Evolutionary conservation across 2,113 vertebrate genomes (phyloP).

Genomic region (Neogobius melanostomus): DNA sequence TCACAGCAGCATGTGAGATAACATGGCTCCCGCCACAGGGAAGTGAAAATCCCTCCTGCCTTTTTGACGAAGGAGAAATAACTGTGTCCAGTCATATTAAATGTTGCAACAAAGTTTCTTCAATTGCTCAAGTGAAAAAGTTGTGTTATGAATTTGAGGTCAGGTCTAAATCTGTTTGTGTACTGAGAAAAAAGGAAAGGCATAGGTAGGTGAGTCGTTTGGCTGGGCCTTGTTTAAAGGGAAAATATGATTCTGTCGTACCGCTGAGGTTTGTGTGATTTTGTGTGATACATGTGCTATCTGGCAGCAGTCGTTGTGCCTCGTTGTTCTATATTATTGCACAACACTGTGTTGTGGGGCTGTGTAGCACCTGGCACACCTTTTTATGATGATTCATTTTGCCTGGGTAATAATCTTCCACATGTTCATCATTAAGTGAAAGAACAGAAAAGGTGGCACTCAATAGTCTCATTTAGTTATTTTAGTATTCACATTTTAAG

Average conservation of each 20-base stretch:
- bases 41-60: slow-evolving; percentile 6
- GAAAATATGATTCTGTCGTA: neutral
- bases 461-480: neutral
- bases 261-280: slow-evolving; percentile 8
- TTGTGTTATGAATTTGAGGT: neutral
- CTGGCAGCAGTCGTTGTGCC: slow-evolving; percentile 25
- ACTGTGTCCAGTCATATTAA: too few species aligned
- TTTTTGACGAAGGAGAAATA: neutral
- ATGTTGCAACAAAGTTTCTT: too few species aligned
- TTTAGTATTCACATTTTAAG: too few species aligned
- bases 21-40: slow-evolving; percentile 35
- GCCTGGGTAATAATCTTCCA: neutral
- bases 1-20: slow-evolving; percentile 66
- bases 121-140: too few species aligned
- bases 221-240: slow-evolving; percentile 29
- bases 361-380: slow-evolving; percentile 29
- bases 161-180: neutral
- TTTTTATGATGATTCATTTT: slow-evolving; percentile 30
- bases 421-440: slow-evolving; percentile 8
- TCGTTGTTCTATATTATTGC: slow-evolving; percentile 15
- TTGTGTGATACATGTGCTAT: slow-evolving; percentile 45
- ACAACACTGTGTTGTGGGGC: slow-evolving; percentile 1
- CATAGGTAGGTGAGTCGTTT: slow-evolving; percentile 6
- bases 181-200: slow-evolving; percentile 13
- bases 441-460: neutral